Conservation (phyloP, 1,140 invertebrate genomes). For the Mesaphorura yosii region DNA sequence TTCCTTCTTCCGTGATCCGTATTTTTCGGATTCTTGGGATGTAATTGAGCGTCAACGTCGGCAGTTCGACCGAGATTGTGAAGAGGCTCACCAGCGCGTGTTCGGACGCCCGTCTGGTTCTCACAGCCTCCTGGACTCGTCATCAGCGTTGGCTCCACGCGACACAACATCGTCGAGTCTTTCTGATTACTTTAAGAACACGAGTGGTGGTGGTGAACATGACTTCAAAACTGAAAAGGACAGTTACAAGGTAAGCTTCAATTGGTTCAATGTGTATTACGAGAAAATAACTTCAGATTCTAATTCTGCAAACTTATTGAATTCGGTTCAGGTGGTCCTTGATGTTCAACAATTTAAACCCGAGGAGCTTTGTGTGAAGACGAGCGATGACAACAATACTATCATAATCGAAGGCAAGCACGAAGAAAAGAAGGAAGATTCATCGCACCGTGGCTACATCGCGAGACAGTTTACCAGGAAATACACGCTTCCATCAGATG, state of each 20-base stretch:
- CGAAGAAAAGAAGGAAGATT: slow-evolving; percentile 51
- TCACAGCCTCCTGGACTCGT: too few relatives aligned
- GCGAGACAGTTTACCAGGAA: slow-evolving; percentile 51
- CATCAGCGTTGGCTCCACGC: too few relatives aligned
- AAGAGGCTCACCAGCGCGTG: too few relatives aligned
- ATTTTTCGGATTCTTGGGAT: slow-evolving; percentile 6
- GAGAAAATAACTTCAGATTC: too few relatives aligned
- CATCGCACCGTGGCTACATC: slow-evolving; percentile 50
- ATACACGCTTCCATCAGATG: slow-evolving; percentile 49
- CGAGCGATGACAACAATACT: slow-evolving; percentile 47
- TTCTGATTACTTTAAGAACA: too few relatives aligned
- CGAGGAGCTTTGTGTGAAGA: slow-evolving; percentile 65
- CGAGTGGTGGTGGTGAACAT: too few relatives aligned
- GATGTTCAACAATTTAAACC: slow-evolving; percentile 62
- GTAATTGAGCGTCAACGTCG: neutral
- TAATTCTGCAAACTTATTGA: too few relatives aligned
- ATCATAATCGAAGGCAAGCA: slow-evolving; percentile 56
- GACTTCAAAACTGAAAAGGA: slow-evolving; percentile 18
- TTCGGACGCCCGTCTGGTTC: too few relatives aligned
- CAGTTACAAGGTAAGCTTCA: slow-evolving; percentile 33
- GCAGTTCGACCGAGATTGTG: slow-evolving; percentile 7
- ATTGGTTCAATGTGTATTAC: too few relatives aligned
- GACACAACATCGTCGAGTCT: too few relatives aligned
- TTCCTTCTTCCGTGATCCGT: slow-evolving; percentile 3
- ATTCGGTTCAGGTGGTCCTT: neutral